These are phyloP conservation scores for Elmis aenea DNA, from an alignment of 2,888 invertebrate genomes.

Conservation along the genomic window DNA sequence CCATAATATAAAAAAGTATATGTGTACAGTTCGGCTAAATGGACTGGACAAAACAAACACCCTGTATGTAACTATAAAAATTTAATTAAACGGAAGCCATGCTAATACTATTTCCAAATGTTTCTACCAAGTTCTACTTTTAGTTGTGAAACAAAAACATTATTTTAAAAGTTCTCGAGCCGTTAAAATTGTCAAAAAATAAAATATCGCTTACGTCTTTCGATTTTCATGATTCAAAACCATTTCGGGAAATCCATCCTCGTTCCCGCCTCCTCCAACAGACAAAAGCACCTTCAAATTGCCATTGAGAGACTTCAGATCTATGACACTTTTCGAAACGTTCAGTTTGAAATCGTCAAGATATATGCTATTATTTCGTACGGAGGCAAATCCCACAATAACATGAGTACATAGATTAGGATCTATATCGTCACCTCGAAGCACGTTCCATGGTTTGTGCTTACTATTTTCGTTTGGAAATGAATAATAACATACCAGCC, in stretches of 20 bases:
- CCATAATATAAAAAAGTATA: too few relatives aligned
- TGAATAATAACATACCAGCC: conserved; percentile 67
- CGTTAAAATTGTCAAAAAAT: background rate
- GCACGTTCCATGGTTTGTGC: conserved; percentile 30
- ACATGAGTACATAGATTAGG: conserved; percentile 78
- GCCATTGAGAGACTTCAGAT: conserved; percentile 57
- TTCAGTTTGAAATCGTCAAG: conserved; percentile 46
- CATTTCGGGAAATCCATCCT: conserved; percentile 66
- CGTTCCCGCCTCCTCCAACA: conserved; percentile 59
- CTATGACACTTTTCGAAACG: conserved; percentile 29
- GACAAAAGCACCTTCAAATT: conserved; percentile 73
- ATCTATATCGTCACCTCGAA: conserved; percentile 58
- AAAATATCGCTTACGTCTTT: conserved; percentile 46
- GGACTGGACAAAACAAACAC: too few relatives aligned
- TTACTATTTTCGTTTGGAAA: conserved; percentile 42
- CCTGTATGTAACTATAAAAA: too few relatives aligned
- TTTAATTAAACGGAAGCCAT: too few relatives aligned
- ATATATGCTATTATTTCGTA: conserved; percentile 57
- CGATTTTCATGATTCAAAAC: conserved; percentile 65
- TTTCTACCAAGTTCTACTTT: too few relatives aligned
- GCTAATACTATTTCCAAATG: too few relatives aligned
- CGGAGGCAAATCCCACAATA: conserved; percentile 68
- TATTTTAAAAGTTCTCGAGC: too few relatives aligned
- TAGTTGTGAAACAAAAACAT: too few relatives aligned
- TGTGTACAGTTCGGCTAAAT: too few relatives aligned